These are phyloP conservation scores for Conus ventricosus DNA, from an alignment of 1,140 invertebrate species.

Conservation along the genomic window DNA sequence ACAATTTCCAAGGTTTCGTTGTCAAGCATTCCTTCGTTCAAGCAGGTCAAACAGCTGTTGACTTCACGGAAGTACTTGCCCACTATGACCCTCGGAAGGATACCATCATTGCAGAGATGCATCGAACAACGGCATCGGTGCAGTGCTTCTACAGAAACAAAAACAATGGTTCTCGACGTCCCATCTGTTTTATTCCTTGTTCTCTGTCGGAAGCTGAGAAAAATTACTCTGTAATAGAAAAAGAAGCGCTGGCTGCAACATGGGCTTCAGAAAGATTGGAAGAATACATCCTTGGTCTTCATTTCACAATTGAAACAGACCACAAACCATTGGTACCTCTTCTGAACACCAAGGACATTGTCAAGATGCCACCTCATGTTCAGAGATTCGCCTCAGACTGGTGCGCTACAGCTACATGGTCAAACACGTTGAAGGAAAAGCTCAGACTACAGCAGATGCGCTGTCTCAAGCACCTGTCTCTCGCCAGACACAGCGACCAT, in stretches of 20 bases:
- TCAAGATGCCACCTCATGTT: not conserved
- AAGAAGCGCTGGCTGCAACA: not conserved
- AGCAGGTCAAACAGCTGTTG: too few relatives aligned
- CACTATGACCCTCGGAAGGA: too few relatives aligned
- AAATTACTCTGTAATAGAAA: not conserved
- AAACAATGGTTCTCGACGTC: not conserved
- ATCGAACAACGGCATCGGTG: not conserved
- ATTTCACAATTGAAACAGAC: not conserved
- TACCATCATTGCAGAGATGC: too few relatives aligned
- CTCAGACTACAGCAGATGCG: not conserved
- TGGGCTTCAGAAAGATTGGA: not conserved
- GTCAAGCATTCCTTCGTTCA: too few relatives aligned
- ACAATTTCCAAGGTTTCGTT: too few relatives aligned
- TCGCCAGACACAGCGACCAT: not conserved
- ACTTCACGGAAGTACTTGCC: too few relatives aligned
- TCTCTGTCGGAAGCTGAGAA: not conserved
- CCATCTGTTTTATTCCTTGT: not conserved
- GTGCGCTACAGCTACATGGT: not conserved
- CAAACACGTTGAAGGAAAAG: not conserved
- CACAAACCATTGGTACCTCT: not conserved
- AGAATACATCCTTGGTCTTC: not conserved
- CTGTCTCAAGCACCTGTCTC: not conserved
- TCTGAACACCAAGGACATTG: not conserved
- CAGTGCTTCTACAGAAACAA: not conserved
- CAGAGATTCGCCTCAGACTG: not conserved